phyloP scores from a whole-genome alignment of 1,140 invertebrate genomes.

The Venturia canescens region DNA sequence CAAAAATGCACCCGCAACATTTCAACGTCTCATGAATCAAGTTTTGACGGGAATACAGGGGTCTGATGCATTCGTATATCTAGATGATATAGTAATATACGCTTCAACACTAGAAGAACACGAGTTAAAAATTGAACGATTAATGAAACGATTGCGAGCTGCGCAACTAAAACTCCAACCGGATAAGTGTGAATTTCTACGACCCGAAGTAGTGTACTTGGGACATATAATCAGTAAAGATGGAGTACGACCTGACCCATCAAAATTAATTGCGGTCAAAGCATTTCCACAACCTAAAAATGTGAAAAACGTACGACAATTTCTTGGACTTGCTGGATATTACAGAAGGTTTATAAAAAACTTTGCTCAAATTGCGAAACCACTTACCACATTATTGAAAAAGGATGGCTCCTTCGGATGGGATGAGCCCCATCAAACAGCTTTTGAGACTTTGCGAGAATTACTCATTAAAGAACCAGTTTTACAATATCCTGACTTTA shows the following conservation, averaged over 20 bases:
- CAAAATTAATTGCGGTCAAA: neutral
- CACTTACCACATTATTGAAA: conserved; percentile 66
- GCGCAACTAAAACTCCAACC: neutral
- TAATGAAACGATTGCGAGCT: neutral
- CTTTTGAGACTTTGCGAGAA: conserved; percentile 60
- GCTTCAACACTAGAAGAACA: neutral
- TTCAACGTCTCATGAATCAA: conserved; percentile 4
- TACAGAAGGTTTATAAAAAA: too few relatives aligned
- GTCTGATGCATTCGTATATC: neutral
- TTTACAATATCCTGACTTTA: conserved; percentile 61
- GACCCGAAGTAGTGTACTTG: neutral
- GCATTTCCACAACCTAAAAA: too few relatives aligned
- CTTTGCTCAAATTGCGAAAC: conserved; percentile 66
- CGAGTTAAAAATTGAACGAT: neutral
- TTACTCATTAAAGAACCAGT: conserved; percentile 49
- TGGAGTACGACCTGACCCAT: neutral
- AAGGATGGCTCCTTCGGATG: conserved; percentile 65
- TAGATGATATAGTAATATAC: neutral
- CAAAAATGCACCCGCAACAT: neutral
- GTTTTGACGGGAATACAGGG: neutral
- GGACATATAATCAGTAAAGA: neutral
- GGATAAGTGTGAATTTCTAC: neutral
- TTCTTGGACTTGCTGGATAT: too few relatives aligned
- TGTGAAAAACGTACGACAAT: too few relatives aligned
- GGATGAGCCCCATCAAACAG: conserved; percentile 55